Percentiles rank a stretch among this genome's conserved stretches.
Conservation (phyloP, 1,140 invertebrate species). For the Pseudomyrmex concolor region DNA sequence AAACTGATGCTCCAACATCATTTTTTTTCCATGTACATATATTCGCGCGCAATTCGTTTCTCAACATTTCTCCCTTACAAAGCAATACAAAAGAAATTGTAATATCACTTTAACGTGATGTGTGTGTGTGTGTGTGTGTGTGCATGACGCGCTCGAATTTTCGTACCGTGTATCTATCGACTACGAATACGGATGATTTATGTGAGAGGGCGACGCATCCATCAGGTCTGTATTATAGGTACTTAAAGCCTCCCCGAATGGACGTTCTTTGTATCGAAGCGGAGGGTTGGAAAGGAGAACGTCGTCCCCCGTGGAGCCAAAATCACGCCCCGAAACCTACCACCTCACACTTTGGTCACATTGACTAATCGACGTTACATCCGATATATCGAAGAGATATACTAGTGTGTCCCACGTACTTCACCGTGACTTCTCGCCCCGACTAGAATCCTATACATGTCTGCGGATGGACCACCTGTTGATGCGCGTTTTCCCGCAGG, state of each 20-base stretch:
- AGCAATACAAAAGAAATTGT: background rate
- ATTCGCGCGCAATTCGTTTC: too few relatives aligned
- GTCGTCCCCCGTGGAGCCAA: conserved; percentile 65
- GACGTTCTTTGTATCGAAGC: conserved; percentile 18
- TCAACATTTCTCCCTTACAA: background rate
- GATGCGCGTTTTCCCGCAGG: conserved; percentile 39
- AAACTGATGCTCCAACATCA: too few relatives aligned
- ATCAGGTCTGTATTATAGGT: conserved; percentile 49
- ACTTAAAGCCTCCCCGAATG: conserved; percentile 54
- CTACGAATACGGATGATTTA: conserved; percentile 53
- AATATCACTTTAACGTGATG: background rate
- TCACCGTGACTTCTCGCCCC: background rate
- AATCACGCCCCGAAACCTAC: conserved; percentile 64
- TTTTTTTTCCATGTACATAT: too few relatives aligned
- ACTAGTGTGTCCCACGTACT: background rate
- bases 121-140: background rate
- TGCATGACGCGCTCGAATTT: background rate
- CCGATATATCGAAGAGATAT: conserved; percentile 24
- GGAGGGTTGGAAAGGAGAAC: conserved; percentile 5
- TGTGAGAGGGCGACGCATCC: conserved; percentile 32
- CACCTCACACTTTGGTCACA: conserved; percentile 18
- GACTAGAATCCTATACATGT: conserved; percentile 1
- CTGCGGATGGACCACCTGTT: conserved; percentile 64
- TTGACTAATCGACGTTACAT: conserved; percentile 70
- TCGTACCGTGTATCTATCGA: background rate